Base-by-base conservation (phyloP, 2,797 vertebrate species). In the Aeoliscus strigatus region DNA sequence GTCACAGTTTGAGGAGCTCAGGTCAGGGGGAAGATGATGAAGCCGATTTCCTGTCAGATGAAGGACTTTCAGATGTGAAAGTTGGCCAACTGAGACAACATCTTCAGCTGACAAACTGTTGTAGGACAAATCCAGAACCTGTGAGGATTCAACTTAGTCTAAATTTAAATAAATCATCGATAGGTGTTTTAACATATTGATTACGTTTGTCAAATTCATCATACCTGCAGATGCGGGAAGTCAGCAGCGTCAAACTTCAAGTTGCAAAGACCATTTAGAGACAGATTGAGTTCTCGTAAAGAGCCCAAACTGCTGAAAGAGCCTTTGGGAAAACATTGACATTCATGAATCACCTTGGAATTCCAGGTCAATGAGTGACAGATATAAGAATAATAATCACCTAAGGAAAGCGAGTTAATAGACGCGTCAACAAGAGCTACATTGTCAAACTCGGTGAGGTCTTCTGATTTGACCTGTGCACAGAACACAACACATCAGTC, bases 71-170 rank as follows among this genome's bases (percentile, higher is more conserved):
- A 96, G 88, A 24, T 9, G 56, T 9, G 87, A 69, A 38, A 95
- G 77, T 33, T 58, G 40, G 29, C 91, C 83, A 17, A 93, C 35
- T 1, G 74, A 70, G 55, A 70, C 40, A 30, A 93, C 31, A 27
- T 77, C 85, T 27, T 86, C 77, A 4, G 70, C 57, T 27, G 77
- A 84, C 52, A 93, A 62, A 29, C 51, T 79, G 70, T 94, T 95
- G 70, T 87, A 94, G 41, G 93, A 92, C 50, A 96, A 82, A 76
- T 94, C 88, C 84, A 96, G 73, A 56, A 88, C 74, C 93, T 94
- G 65, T 6, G 14, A 55, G 11, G 47, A 51, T 62, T 30, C 1
- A 63, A 59, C 46, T 21, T 23, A 8, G 21, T 23, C 8, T 23
- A 4, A 4, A 23, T 23, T 23, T 8, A 10, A 21, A 42, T 34